phyloP scores from a whole-genome alignment of 2,888 invertebrate species.

The Chelonus formosanus region DNA sequence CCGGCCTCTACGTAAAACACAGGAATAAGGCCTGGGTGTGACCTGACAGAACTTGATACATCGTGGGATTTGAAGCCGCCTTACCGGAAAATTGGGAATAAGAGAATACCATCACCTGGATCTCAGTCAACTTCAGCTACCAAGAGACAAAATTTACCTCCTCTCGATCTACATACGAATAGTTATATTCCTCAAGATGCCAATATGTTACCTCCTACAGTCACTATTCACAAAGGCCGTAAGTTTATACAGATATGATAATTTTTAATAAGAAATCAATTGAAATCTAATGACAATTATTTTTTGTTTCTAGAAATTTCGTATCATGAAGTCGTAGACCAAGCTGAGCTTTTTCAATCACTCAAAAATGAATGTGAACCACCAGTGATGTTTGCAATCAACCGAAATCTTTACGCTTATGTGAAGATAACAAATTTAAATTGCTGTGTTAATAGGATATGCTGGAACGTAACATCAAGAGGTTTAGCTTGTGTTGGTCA shows the following conservation, averaged over 20 bases:
- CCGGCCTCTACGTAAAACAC: conserved; percentile 62
- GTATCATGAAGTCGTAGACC: conserved; percentile 69
- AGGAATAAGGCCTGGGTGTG: conserved; percentile 83
- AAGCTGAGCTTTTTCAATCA: conserved; percentile 68
- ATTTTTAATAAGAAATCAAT: no score
- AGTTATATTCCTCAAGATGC: conserved; percentile 69
- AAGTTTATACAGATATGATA: conserved; percentile 41
- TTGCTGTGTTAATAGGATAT: conserved; percentile 77
- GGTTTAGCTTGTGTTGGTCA: conserved; percentile 84
- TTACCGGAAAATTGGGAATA: conserved; percentile 57
- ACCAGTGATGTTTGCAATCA: conserved; percentile 77
- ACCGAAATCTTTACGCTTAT: conserved; percentile 77
- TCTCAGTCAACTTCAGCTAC: conserved; percentile 46
- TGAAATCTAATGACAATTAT: no score
- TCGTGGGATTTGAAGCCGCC: conserved; percentile 68
- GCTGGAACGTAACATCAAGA: conserved; percentile 80
- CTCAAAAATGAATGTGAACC: conserved; percentile 68
- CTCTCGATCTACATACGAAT: conserved; percentile 67
- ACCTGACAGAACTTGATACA: conserved; percentile 81
- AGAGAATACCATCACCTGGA: conserved; percentile 58
- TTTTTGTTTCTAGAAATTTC: conserved; percentile 64
- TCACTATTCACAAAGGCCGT: conserved; percentile 68
- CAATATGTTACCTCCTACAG: conserved; percentile 69
- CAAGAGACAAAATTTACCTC: conserved; percentile 62
- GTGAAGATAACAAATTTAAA: conserved; percentile 79